Evolutionary conservation across 2,797 vertebrate genomes (phyloP), one percentile per base, ranked within the genome.

Genomic region (Varecia variegata): DNA sequence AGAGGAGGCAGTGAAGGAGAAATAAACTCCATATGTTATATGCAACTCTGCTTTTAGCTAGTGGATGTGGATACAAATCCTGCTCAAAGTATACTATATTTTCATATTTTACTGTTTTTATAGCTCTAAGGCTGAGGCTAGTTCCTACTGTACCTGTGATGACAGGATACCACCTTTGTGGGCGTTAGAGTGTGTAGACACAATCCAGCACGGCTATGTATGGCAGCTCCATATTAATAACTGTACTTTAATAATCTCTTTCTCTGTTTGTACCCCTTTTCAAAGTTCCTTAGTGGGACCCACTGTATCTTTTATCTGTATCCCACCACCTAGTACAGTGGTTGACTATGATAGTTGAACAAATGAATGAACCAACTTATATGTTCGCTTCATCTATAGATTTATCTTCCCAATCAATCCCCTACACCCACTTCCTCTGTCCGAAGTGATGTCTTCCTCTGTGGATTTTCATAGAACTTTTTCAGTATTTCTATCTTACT

Each of bases 401-500:
- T 67, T 93, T 79, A 58, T 68, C 20, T 45, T 92, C 43, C 38
- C 14, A 5, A 77, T 25, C 14, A 5, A 77, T 25, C 8, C 5
- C 17, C 15, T 68, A 68, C 11, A 62, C 38, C 47, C 32, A 32
- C 58, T 82, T n/a, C 60, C 10, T 94, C 30, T 58, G 15, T 88
- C 83, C 79, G 67, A 88, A 35, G 25, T 56, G 32, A 38, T 88
- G 50, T 89, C 35, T 94, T 96, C 54, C 79, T 95, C 38, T 87
- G 52, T 54, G 76, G 54, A 45, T 95, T 97, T 93, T 74, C 81
- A 25, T 40, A 85, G 81, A 70, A 40, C 35, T 14, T 90, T 47
- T 88, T 90, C 30, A 82, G 35, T 70, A 17, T 92, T 9, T 85
- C 54, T 77, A 94, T 91, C 65, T 80, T 90, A 15, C 79, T 95